These are phyloP conservation scores for Marasmarcha lunaedactyla DNA, from an alignment of 2,888 invertebrate species.

Conservation along the genomic window DNA sequence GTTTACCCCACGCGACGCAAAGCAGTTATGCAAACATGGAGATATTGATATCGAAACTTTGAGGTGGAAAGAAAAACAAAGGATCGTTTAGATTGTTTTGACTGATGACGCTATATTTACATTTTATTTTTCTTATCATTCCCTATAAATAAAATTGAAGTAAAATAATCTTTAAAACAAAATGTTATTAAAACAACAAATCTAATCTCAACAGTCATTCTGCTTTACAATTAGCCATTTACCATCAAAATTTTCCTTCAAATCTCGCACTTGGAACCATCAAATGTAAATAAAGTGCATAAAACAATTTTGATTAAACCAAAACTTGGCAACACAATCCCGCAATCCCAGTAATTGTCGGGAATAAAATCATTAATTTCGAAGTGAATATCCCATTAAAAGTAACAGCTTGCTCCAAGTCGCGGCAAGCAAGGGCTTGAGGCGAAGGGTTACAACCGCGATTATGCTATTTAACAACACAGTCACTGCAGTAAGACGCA, in stretches of 20 bases:
- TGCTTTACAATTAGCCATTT: too few species aligned
- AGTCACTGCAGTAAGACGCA: too few species aligned
- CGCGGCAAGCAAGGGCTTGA: background rate
- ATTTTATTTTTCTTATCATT: background rate
- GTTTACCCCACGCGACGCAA: slow-evolving; percentile 12
- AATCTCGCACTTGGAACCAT: background rate
- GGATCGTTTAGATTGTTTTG: slow-evolving; percentile 6
- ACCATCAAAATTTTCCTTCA: too few species aligned
- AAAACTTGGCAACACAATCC: slow-evolving; percentile 27
- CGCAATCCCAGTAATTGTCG: slow-evolving; percentile 51
- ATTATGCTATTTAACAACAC: background rate
- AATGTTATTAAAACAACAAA: too few species aligned
- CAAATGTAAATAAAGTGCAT: background rate
- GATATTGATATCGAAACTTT: slow-evolving; percentile 13
- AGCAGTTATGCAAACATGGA: slow-evolving; percentile 13
- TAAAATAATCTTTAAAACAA: too few species aligned
- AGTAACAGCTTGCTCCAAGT: slow-evolving; percentile 56
- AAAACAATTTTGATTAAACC: slow-evolving; percentile 36
- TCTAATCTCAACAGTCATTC: slow-evolving; percentile 4
- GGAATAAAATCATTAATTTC: slow-evolving; percentile 66
- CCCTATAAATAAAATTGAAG: background rate
- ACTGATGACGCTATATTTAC: background rate
- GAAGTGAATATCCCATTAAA: slow-evolving; percentile 65
- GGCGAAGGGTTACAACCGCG: background rate
- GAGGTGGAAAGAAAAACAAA: slow-evolving; percentile 10